phyloP scores from a whole-genome alignment of 2,113 vertebrate genomes.

The Lutjanus erythropterus region DNA sequence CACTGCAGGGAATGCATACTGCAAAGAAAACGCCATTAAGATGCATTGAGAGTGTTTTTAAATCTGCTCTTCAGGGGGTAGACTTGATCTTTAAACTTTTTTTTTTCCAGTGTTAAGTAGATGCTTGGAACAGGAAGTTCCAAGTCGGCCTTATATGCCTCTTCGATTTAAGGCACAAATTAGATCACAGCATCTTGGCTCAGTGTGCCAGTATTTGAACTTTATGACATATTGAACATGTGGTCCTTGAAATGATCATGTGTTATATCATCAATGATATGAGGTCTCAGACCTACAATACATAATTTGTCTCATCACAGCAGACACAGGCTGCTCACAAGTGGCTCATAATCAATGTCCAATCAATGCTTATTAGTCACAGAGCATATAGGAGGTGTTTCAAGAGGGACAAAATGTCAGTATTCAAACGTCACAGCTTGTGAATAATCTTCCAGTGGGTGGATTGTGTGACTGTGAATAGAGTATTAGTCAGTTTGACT shows the following conservation, averaged over 20 bases:
- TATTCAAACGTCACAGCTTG: slow-evolving; percentile 42
- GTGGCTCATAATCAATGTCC: slow-evolving; percentile 33
- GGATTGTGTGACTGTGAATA: slow-evolving; percentile 44
- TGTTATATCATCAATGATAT: background rate
- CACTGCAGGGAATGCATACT: background rate
- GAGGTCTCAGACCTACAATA: background rate
- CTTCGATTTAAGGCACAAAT: background rate
- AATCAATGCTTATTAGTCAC: slow-evolving; percentile 55
- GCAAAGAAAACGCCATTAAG: slow-evolving; percentile 9
- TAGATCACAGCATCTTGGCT: background rate
- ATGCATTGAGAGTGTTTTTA: background rate
- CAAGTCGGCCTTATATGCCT: background rate
- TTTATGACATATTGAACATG: background rate
- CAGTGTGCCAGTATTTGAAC: background rate
- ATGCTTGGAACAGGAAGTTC: slow-evolving; percentile 7
- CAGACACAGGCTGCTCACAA: background rate
- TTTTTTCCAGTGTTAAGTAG: background rate
- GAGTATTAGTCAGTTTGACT: slow-evolving; percentile 48
- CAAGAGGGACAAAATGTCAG: slow-evolving; percentile 27
- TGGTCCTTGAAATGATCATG: background rate
- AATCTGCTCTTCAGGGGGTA: background rate
- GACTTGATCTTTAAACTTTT: background rate
- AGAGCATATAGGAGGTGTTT: slow-evolving; percentile 30
- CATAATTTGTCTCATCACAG: background rate
- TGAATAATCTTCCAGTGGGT: slow-evolving; percentile 56